phyloP scores from a whole-genome alignment of 2,113 vertebrate species.

The Sebastes schlegelii region DNA sequence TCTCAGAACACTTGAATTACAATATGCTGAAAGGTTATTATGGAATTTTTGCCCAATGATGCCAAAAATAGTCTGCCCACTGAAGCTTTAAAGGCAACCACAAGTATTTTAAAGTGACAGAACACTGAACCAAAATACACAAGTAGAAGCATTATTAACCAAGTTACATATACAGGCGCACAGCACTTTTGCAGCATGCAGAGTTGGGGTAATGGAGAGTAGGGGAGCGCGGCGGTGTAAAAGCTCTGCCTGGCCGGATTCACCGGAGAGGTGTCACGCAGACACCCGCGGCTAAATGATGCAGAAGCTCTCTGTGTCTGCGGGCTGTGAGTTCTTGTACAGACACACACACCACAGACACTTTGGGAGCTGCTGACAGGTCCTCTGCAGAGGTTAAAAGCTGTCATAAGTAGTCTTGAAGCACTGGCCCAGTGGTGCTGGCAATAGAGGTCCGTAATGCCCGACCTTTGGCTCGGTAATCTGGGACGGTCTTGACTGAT shows the following conservation, averaged over 20 bases:
- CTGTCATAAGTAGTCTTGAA: constrained; percentile 68
- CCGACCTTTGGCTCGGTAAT: constrained; percentile 45
- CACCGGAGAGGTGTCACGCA: constrained; percentile 67
- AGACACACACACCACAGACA: constrained; percentile 46
- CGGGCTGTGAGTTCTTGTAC: constrained; percentile 27
- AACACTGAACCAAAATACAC: too few relatives aligned
- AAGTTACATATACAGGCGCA: too few relatives aligned
- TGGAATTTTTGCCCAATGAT: too few relatives aligned
- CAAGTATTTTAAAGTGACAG: too few relatives aligned
- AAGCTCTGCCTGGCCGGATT: constrained; percentile 62
- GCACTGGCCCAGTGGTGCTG: constrained; percentile 32
- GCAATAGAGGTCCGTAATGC: constrained; percentile 53
- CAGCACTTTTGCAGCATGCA: constrained; percentile 55
- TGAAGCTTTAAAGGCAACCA: too few relatives aligned
- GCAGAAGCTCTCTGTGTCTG: constrained; percentile 68
- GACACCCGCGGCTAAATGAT: constrained; percentile 75
- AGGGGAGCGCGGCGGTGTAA: constrained; percentile 62
- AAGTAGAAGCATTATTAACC: too few relatives aligned
- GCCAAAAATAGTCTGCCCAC: too few relatives aligned
- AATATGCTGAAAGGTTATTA: too few relatives aligned
- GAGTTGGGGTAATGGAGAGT: constrained; percentile 68
- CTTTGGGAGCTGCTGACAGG: constrained; percentile 73
- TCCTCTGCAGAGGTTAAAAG: constrained; percentile 80
- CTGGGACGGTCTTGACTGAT: constrained; percentile 26
- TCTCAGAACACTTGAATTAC: too few relatives aligned